Percentiles rank a stretch among this genome's conserved stretches.
Evolutionary conservation across 2,113 vertebrate genomes (phyloP).

Genomic region (Cyanoliseus patagonus): DNA sequence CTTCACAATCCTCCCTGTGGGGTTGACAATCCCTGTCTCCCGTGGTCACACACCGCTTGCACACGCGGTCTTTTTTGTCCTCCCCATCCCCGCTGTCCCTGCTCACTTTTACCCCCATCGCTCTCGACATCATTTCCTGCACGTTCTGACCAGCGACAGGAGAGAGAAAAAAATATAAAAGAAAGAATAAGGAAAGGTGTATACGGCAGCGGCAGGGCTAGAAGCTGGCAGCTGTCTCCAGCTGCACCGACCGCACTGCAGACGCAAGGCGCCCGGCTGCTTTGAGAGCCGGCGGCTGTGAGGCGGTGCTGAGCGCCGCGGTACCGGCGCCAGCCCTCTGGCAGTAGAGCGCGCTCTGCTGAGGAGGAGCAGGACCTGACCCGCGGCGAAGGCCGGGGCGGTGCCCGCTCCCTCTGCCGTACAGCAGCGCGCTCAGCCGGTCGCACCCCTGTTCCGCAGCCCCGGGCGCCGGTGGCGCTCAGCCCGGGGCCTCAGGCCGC

Average conservation of each 20-base stretch:
- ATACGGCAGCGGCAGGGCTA: rapidly evolving
- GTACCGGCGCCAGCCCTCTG: not conserved
- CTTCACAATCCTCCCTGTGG: rapidly evolving
- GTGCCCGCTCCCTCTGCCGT: too few relatives aligned
- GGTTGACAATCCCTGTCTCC: not conserved
- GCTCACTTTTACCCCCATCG: not conserved
- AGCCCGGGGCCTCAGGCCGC: not conserved
- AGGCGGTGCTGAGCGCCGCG: too few relatives aligned
- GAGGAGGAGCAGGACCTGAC: not conserved
- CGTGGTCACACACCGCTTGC: rapidly evolving
- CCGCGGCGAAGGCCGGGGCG: not conserved
- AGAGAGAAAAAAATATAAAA: not conserved
- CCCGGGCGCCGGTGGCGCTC: too few relatives aligned
- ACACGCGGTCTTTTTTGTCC: not conserved
- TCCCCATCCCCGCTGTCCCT: not conserved
- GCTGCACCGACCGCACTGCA: not conserved
- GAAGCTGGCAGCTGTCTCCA: not conserved
- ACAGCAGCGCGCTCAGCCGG: not conserved
- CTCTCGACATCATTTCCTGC: not conserved
- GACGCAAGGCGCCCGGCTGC: too few relatives aligned
- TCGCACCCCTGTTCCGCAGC: not conserved
- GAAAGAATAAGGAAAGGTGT: rapidly evolving
- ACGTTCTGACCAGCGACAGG: rapidly evolving
- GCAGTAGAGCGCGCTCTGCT: too few relatives aligned
- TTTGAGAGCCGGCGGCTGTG: not conserved